Evolutionary conservation across 2,888 invertebrate species (phyloP).

Genomic region (Rotaria macrura): DNA sequence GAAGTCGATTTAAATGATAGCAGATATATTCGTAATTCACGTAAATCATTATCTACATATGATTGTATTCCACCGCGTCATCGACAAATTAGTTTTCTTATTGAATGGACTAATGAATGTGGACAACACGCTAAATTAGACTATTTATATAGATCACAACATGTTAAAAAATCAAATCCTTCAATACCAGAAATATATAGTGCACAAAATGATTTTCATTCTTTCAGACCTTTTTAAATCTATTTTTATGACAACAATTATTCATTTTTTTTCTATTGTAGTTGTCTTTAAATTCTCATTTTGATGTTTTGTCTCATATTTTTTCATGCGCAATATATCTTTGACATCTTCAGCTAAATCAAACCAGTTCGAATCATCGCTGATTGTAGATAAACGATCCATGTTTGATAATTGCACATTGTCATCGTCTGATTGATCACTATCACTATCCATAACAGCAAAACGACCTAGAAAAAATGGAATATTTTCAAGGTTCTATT

Average conservation of each 20-base stretch:
- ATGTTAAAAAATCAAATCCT: background rate
- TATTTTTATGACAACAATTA: background rate
- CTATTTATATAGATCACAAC: background rate
- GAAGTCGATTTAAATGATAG: background rate
- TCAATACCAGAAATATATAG: background rate
- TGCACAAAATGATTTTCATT: background rate
- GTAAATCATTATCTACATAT: background rate
- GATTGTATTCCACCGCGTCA: background rate
- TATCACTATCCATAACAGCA: background rate
- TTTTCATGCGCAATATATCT: background rate
- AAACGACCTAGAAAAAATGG: background rate
- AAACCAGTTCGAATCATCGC: background rate
- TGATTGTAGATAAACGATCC: background rate
- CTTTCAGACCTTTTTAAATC: background rate
- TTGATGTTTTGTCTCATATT: background rate
- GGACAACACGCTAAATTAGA: background rate
- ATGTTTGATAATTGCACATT: background rate
- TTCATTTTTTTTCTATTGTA: background rate
- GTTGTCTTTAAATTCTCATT: background rate
- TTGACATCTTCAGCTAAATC: background rate
- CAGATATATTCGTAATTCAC: background rate
- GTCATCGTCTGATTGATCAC: background rate
- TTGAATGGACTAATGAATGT: background rate
- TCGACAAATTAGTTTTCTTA: background rate
- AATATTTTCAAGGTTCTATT: too few species aligned